Percentiles rank a stretch among this genome's conserved stretches.
Evolutionary conservation across 1,140 invertebrate genomes (phyloP).

Genomic region (Leptopilina boulardi): DNA sequence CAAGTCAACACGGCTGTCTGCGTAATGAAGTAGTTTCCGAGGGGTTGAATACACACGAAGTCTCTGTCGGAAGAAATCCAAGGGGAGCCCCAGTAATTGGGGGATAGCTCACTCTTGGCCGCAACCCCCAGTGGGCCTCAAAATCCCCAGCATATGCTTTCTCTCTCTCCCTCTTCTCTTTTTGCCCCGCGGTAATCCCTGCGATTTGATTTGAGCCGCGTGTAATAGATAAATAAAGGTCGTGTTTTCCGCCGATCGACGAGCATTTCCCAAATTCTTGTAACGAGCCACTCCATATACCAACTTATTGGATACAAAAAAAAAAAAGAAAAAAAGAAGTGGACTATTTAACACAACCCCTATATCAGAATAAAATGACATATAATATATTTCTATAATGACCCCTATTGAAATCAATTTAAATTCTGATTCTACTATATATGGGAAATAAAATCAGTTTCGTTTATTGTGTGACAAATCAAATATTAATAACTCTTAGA

Average conservation of each 20-base stretch:
- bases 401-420: slow-evolving; percentile 1
- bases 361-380: neutral
- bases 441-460: too few relatives aligned
- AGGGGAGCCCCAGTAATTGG: slow-evolving; percentile 73
- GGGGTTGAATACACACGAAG: slow-evolving; percentile 60
- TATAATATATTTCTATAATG: neutral
- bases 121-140: slow-evolving; percentile 64
- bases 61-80: slow-evolving; percentile 51
- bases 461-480: too few relatives aligned
- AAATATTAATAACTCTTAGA: too few relatives aligned
- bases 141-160: slow-evolving; percentile 72
- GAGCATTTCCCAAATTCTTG: slow-evolving; percentile 54
- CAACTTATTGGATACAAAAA: too few relatives aligned
- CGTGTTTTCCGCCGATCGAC: slow-evolving; percentile 60
- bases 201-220: slow-evolving; percentile 66
- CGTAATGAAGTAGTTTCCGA: slow-evolving; percentile 76
- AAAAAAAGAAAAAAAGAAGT: neutral
- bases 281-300: slow-evolving; percentile 50
- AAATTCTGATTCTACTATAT: too few relatives aligned
- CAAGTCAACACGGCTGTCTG: slow-evolving; percentile 77
- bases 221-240: slow-evolving; percentile 75
- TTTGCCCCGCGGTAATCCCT: slow-evolving; percentile 62
- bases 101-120: slow-evolving; percentile 71
- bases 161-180: too few relatives aligned
- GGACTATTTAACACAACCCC: neutral